phyloP scores from a whole-genome alignment of 2,888 invertebrate genomes.

The Malachius bipustulatus region DNA sequence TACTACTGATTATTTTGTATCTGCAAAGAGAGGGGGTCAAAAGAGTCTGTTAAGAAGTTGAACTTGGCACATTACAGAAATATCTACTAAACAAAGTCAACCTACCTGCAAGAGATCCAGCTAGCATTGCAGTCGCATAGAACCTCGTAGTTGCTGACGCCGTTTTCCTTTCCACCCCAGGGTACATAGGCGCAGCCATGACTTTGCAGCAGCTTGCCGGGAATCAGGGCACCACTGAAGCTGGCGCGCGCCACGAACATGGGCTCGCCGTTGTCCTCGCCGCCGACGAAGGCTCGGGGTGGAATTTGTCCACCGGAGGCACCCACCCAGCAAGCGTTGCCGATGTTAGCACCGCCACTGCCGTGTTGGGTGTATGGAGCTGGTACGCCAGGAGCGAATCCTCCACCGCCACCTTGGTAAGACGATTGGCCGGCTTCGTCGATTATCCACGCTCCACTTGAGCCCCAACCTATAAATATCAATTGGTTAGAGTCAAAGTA shows the following conservation, averaged over 20 bases:
- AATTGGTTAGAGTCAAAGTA: too few relatives aligned
- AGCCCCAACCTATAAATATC: too few relatives aligned
- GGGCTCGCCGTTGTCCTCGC: slow-evolving; percentile 47
- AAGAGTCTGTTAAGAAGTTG: too few relatives aligned
- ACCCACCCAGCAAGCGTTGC: slow-evolving; percentile 59
- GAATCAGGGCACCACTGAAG: slow-evolving; percentile 62
- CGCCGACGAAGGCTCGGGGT: slow-evolving; percentile 58
- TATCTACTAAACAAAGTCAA: too few relatives aligned
- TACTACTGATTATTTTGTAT: too few relatives aligned
- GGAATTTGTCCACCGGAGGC: slow-evolving; percentile 57
- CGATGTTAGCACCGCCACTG: too few relatives aligned
- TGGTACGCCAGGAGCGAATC: too few relatives aligned
- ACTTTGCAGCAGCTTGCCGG: slow-evolving; percentile 64
- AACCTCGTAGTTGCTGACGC: slow-evolving; percentile 55
- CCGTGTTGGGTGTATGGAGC: too few relatives aligned
- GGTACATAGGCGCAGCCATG: slow-evolving; percentile 55
- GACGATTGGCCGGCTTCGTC: slow-evolving; percentile 36
- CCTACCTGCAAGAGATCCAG: slow-evolving; percentile 32
- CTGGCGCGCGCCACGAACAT: slow-evolving; percentile 57
- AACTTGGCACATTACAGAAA: too few relatives aligned
- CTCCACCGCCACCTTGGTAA: too few relatives aligned
- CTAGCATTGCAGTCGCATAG: slow-evolving; percentile 34
- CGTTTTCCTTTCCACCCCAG: slow-evolving; percentile 66
- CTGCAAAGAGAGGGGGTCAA: too few relatives aligned
- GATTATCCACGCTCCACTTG: slow-evolving; percentile 68